Conservation (phyloP, 2,888 invertebrate genomes). For the Epicampocera succincta region DNA sequence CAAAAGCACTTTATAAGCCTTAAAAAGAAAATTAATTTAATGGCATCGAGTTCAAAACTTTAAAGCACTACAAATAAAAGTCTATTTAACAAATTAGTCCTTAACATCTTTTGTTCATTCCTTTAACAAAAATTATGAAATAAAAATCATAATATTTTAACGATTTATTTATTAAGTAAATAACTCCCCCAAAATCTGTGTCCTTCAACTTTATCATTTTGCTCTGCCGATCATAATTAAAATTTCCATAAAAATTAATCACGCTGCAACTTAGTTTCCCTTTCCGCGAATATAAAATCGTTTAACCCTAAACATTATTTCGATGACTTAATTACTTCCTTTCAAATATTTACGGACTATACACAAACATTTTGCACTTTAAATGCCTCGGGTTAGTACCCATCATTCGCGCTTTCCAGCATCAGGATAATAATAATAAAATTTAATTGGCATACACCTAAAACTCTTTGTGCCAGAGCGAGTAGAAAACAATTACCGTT, state of each 20-base stretch:
- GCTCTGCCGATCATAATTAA: neutral
- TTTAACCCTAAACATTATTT: conserved; percentile 39
- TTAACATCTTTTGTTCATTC: too few relatives aligned
- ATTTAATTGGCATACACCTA: conserved; percentile 58
- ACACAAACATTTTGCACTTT: neutral
- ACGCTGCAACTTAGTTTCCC: conserved; percentile 11
- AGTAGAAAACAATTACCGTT: conserved; percentile 54
- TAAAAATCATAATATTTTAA: too few relatives aligned
- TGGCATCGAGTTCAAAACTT: too few relatives aligned
- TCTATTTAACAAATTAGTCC: too few relatives aligned
- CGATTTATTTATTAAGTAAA: too few relatives aligned
- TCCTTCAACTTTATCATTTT: neutral
- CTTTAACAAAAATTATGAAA: too few relatives aligned
- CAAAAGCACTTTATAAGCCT: too few relatives aligned
- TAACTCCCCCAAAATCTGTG: neutral
- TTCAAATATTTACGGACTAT: neutral
- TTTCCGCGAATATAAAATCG: conserved; percentile 11
- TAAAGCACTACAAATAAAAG: too few relatives aligned
- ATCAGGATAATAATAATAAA: conserved; percentile 57
- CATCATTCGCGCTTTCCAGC: neutral
- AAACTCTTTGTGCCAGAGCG: neutral
- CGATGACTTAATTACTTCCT: conserved; percentile 58
- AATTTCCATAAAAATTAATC: neutral
- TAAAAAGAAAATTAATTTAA: too few relatives aligned
- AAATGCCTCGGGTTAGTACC: neutral